A percentile compares a stretch with the other conserved stretches of the same genome.
Evolutionary conservation across 53 echinoderm and acorn worm genomes (phyloP).

Genomic region (Holothuria scabra): DNA sequence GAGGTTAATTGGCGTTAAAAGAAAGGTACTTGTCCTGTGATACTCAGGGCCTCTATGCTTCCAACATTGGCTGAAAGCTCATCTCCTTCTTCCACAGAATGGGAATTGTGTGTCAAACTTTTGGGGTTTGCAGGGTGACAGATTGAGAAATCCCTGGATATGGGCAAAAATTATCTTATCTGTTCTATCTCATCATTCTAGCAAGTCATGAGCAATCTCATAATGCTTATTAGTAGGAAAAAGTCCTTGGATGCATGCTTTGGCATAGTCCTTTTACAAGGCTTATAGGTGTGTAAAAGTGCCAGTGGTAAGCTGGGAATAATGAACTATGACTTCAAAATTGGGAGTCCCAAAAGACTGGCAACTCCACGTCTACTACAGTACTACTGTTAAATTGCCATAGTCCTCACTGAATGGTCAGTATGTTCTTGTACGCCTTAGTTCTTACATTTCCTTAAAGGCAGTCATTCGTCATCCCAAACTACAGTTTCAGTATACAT

Average conservation of each 20-base stretch:
- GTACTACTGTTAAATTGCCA: too few relatives aligned
- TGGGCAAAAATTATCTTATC: too few relatives aligned
- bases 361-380: background rate
- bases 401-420: too few relatives aligned
- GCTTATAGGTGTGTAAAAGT: conserved; percentile 3
- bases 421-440: too few relatives aligned
- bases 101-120: background rate
- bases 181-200: too few relatives aligned
- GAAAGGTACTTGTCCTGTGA: background rate
- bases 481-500: too few relatives aligned
- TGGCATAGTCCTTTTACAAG: background rate
- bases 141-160: too few relatives aligned
- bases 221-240: background rate
- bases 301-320: background rate
- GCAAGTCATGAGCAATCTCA: conserved; percentile 14
- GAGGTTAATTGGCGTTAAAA: conserved; percentile 4
- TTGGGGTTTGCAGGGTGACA: background rate
- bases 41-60: conserved; percentile 18
- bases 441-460: too few relatives aligned
- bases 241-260: background rate
- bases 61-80: background rate
- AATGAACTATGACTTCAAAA: background rate
- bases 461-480: too few relatives aligned
- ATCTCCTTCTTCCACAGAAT: background rate
- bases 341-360: conserved; percentile 28